These are phyloP conservation scores for Axea sp. DNA, from an alignment of 2,888 invertebrate genomes.

Conservation along the genomic window DNA sequence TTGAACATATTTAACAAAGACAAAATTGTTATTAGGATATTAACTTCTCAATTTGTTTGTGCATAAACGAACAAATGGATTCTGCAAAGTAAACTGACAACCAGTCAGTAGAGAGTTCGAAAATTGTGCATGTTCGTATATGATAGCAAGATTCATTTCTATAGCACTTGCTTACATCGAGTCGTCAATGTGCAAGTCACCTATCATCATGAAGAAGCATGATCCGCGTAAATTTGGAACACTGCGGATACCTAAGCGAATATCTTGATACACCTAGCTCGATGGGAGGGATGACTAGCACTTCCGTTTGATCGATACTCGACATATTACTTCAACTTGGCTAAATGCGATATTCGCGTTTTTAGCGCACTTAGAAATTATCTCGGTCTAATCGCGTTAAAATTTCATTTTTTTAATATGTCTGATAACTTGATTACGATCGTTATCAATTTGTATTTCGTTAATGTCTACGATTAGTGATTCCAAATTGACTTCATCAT, in stretches of 20 bases:
- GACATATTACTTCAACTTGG: conserved; percentile 62
- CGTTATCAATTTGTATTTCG: conserved; percentile 21
- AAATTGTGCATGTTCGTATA: conserved; percentile 50
- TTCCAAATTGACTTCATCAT: conserved; percentile 47
- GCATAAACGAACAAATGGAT: conserved; percentile 63
- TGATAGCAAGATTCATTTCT: conserved; percentile 50
- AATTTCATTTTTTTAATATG: conserved; percentile 41
- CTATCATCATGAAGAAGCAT: conserved; percentile 70
- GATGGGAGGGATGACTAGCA: conserved; percentile 67
- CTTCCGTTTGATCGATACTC: conserved; percentile 70
- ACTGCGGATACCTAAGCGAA: conserved; percentile 64
- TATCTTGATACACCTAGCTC: conserved; percentile 72
- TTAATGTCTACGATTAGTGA: conserved; percentile 27
- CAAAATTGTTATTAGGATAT: conserved; percentile 13
- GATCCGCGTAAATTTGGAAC: conserved; percentile 71
- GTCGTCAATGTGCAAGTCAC: conserved; percentile 73
- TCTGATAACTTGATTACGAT: conserved; percentile 25
- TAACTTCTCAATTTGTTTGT: conserved; percentile 53
- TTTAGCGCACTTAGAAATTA: conserved; percentile 28
- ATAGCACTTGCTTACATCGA: conserved; percentile 59
- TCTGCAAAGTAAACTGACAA: conserved; percentile 59
- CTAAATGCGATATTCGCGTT: conserved; percentile 44
- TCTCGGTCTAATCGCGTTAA: conserved; percentile 30
- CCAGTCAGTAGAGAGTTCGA: conserved; percentile 56
- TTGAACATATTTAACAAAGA: no score